Percentiles rank a stretch among this genome's conserved stretches.
These are phyloP conservation scores for Naso thynnoides DNA, from an alignment of 2,797 vertebrate species.

Conservation along the genomic window DNA sequence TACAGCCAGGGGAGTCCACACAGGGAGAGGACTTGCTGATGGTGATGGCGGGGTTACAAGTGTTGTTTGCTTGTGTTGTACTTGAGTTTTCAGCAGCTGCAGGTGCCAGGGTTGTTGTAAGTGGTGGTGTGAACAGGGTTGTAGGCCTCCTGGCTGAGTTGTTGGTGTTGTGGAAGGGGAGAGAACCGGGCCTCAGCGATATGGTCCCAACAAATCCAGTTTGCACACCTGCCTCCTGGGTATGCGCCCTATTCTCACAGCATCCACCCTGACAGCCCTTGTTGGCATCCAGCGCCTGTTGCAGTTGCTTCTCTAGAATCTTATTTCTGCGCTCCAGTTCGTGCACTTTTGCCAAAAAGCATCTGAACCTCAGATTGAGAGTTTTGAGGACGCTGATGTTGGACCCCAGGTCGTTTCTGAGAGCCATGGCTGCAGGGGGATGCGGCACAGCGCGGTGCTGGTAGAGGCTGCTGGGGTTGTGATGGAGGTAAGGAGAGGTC, in stretches of 20 bases:
- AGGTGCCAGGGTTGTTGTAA: constrained; percentile 49
- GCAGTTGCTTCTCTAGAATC: constrained; percentile 95
- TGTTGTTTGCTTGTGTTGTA: constrained; percentile 55
- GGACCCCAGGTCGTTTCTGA: constrained; percentile 96
- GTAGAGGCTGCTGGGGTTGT: constrained; percentile 61
- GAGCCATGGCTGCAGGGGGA: constrained; percentile 91
- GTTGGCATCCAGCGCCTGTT: constrained; percentile 90
- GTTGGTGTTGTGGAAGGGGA: constrained; percentile 84
- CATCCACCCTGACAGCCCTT: constrained; percentile 71
- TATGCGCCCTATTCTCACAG: constrained; percentile 76
- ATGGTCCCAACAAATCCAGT: constrained; percentile 90
- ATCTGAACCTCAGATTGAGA: constrained; percentile 95
- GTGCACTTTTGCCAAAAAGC: constrained; percentile 97
- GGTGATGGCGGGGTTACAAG: constrained; percentile 76
- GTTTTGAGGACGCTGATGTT: constrained; percentile 98
- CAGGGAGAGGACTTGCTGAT: constrained; percentile 82
- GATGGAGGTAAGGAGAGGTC: constrained; percentile 62
- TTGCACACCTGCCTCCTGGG: constrained; percentile 90
- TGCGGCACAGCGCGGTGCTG: constrained; percentile 74
- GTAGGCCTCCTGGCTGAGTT: constrained; percentile 84
- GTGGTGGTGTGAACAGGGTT: constrained; percentile 77
- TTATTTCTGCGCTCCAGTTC: constrained; percentile 96
- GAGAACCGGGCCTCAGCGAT: constrained; percentile 76
- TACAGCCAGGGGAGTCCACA: constrained; percentile 76
- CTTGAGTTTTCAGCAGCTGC: constrained; percentile 55